Evolutionary conservation across 2,113 vertebrate species (phyloP), one percentile per base, ranked within the genome.

Genomic region (Cynocephalus volans): DNA sequence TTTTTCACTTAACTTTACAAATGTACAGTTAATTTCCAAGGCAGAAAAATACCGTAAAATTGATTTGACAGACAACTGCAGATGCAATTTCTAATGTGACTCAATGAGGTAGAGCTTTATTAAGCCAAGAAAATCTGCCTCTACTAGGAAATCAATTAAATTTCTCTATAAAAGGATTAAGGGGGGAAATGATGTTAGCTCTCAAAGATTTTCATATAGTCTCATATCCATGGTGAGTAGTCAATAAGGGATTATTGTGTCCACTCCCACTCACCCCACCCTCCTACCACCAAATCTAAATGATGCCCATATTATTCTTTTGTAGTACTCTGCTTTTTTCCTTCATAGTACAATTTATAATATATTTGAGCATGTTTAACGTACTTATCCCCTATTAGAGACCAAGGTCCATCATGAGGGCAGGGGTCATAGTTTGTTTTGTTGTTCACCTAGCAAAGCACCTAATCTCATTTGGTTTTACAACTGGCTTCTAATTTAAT

Each of bases 1-100:
- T 73, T 90, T 95, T 95, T 93, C 56, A 93, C 48, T 65, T 52
- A 94, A 92, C 33, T 91, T 5, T 79, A 87, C 11, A 45, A 69
- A 85, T 28, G 3, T 52, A 93, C 23, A 97, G 41, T 87, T 93
- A 84, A 95, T 90, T 95, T 93, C 28, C 76, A 69, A 24, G 14
- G 17, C 52, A 96, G 88, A 65, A 95, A 97, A 92, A 89, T 48
- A 75, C n/a, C 70, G 62, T 87, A 89, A 72, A 94, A 92, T 52
- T 92, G 72, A 96, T 62, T 14, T 88, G 50, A 87, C 21, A 84
- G n/a, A 93, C 60, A 90, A 96, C 4, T 94, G 18, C 2, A 56
- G 8, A 84, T 80, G 14, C 36, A 89, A 82, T 90, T 94, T 92
- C 65, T 94, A 60, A 90, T 24, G 18, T 77, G 24, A 91, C 36